Percentiles rank a stretch among this genome's conserved stretches.
phyloP scores from a whole-genome alignment of 2,888 invertebrate species.

The Sinelater perroti region DNA sequence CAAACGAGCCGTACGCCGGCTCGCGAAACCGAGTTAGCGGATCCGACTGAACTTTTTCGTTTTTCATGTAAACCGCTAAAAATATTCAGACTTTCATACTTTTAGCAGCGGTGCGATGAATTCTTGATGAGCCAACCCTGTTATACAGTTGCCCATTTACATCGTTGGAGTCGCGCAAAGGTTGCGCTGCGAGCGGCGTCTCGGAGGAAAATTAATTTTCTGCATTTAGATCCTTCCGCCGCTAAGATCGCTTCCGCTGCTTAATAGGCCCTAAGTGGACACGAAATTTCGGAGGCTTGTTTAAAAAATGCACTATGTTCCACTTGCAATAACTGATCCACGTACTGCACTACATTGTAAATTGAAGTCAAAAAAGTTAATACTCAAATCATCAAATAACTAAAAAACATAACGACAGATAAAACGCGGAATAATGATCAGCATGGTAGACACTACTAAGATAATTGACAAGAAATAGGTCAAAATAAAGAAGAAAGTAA shows the following conservation, averaged over 20 bases:
- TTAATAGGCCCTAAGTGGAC: too few relatives aligned
- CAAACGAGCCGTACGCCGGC: constrained; percentile 33
- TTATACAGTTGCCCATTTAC: constrained; percentile 32
- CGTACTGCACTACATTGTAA: too few relatives aligned
- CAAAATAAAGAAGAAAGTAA: too few relatives aligned
- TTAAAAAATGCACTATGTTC: too few relatives aligned
- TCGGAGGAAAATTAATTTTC: constrained; percentile 16
- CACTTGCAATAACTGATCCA: too few relatives aligned
- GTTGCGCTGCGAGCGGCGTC: constrained; percentile 9
- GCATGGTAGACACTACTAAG: too few relatives aligned
- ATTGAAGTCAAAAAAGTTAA: too few relatives aligned
- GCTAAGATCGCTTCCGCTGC: constrained; percentile 3
- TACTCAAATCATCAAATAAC: too few relatives aligned
- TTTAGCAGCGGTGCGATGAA: constrained; percentile 41
- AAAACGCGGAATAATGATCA: too few relatives aligned
- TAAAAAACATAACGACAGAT: too few relatives aligned
- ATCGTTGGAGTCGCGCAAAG: constrained; percentile 24
- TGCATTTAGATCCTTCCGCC: constrained; percentile 4
- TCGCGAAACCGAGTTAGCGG: constrained; percentile 41
- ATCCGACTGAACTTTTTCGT: constrained; percentile 43
- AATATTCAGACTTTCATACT: constrained; percentile 44
- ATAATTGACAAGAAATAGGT: too few relatives aligned
- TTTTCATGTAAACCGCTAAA: constrained; percentile 40
- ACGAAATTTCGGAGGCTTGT: too few relatives aligned
- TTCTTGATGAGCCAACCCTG: constrained; percentile 43